phyloP scores from a whole-genome alignment of 2,113 vertebrate genomes.

The Rallus limicola region DNA sequence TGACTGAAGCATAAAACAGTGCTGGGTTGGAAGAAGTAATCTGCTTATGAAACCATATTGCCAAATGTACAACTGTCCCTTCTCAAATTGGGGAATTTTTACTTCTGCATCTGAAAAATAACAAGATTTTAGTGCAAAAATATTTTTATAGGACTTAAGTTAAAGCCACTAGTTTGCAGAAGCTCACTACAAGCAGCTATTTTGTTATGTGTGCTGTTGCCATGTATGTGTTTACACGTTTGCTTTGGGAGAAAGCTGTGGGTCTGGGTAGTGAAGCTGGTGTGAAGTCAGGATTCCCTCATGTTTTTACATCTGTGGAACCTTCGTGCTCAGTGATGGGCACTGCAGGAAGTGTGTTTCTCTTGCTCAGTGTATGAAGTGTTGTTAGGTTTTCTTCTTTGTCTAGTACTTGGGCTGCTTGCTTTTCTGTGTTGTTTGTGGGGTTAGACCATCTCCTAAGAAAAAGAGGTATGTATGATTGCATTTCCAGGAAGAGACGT shows the following conservation, averaged over 20 bases:
- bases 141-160: neutral
- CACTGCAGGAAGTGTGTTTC: neutral
- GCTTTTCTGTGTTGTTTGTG: neutral
- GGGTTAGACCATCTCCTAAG: neutral
- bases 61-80: neutral
- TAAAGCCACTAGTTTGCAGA: neutral
- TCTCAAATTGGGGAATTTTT: neutral
- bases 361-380: neutral
- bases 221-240: neutral
- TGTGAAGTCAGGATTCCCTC: neutral
- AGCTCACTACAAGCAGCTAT: neutral
- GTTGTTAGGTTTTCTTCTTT: neutral
- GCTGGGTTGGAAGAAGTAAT: neutral
- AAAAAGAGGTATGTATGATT: neutral
- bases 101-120: neutral
- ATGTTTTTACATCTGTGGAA: neutral
- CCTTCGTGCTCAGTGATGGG: neutral
- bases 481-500: neutral
- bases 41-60: neutral
- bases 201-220: neutral
- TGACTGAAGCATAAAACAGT: neutral
- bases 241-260: neutral
- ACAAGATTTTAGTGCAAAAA: neutral
- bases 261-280: neutral
- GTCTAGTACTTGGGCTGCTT: neutral